Evolutionary conservation across 2,113 vertebrate species (phyloP), one percentile per base, ranked within the genome.

Genomic region (Peromyscus maniculatus): DNA sequence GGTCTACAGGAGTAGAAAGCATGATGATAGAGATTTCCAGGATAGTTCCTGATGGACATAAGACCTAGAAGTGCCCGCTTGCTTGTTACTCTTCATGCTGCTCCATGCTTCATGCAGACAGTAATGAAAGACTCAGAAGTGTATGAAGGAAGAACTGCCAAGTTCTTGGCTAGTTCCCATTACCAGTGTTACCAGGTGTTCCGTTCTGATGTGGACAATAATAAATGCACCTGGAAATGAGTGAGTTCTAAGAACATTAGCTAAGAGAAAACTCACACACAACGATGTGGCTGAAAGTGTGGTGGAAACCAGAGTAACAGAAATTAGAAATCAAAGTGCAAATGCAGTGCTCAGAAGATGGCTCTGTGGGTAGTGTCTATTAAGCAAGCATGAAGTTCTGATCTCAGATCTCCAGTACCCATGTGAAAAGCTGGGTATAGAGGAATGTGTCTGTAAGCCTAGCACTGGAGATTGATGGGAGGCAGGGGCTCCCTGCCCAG

Each of bases 1-100:
- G 59, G 19, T 91, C 62, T 74, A 7, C 3, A 92, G 46, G 46
- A 89, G n/a, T 31, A 95, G 52, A 77, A 78, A 92, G 72, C 59
- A 75, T 52, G 39, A 86, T 39, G 72, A 28, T 5, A 43, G 72
- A 95, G 64, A 78, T 91, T 96, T 96, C 67, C 26, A 97, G 75
- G 46, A 43, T 89, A 93, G n/a, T 67, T 64, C 92, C 62, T 96
- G 78, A 91, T 91, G 74, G 39, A 82, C n/a, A 31, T 19, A 39
- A 86, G 13, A 31, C 78, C 72, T 93, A 52, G 83, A 93, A 95
- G 84, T 94, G 22, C 74, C 74, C 83, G 4, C 15, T 89, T 62
- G 10, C 24, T 95, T 75, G 82, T 92, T 94, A 95, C 33, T 88
- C 87, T 89, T 96, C 90, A 96, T 36, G 49, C 97, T 95, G 72